Percentiles rank a stretch among this genome's conserved stretches.
Conservation (phyloP, 1,140 invertebrate genomes). For the Drosophila paulistorum region DNA sequence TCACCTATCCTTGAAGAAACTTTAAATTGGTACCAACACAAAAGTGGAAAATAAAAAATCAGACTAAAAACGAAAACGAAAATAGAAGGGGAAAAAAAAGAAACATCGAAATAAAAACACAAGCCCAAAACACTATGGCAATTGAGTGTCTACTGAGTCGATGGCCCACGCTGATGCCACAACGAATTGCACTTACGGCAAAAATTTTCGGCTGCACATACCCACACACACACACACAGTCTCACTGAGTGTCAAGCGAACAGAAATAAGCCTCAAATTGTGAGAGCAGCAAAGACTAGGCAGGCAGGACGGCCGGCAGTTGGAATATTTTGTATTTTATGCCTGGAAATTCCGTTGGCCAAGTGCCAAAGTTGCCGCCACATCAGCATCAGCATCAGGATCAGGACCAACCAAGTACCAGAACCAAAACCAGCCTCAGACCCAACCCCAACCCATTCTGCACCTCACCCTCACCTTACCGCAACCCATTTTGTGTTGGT, state of each 20-base stretch:
- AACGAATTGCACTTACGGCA: constrained; percentile 58
- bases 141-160: constrained; percentile 18
- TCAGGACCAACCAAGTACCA: constrained; percentile 2
- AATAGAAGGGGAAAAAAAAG: not conserved
- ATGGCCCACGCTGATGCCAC: constrained; percentile 38
- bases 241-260: constrained; percentile 50
- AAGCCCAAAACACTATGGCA: constrained; percentile 12
- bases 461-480: not conserved
- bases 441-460: not conserved
- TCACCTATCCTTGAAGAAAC: not conserved
- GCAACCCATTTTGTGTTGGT: constrained; percentile 10
- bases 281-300: constrained; percentile 10
- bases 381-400: constrained; percentile 29
- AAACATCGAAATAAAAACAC: constrained; percentile 8
- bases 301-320: constrained; percentile 25
- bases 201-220: constrained; percentile 34
- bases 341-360: constrained; percentile 58
- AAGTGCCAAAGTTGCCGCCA: constrained; percentile 61
- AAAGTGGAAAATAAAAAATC: not conserved
- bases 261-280: constrained; percentile 63
- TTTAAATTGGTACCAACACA: not conserved
- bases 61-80: not conserved
- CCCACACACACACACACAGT: not conserved
- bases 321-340: constrained; percentile 62
- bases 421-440: not conserved